These are phyloP conservation scores for Tachysurus vachellii DNA, from an alignment of 2,113 vertebrate genomes.

Conservation along the genomic window DNA sequence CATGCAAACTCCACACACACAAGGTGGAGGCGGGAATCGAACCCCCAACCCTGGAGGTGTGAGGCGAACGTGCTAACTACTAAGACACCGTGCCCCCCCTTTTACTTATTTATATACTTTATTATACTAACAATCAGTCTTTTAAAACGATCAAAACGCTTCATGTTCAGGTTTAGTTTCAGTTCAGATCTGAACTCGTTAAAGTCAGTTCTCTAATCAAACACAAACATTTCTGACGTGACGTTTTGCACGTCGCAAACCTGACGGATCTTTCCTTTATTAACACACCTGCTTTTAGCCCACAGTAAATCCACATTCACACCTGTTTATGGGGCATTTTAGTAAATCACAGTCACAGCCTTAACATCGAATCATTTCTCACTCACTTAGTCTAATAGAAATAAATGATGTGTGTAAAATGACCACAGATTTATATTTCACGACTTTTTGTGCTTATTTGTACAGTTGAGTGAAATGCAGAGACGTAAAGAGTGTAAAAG, in stretches of 20 bases:
- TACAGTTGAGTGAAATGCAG: not conserved
- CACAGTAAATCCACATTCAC: not conserved
- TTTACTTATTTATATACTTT: too few species aligned
- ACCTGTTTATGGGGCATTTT: not conserved
- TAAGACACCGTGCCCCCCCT: too few species aligned
- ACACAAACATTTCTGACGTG: not conserved
- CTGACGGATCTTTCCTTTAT: not conserved
- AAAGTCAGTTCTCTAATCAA: not conserved
- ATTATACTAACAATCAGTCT: too few species aligned
- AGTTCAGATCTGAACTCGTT: not conserved
- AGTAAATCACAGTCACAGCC: not conserved
- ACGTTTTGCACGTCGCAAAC: not conserved
- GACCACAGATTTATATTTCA: not conserved
- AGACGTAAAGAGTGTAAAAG: not conserved
- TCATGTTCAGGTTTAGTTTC: not conserved
- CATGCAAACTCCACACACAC: too few species aligned
- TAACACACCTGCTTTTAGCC: not conserved
- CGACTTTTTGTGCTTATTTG: not conserved
- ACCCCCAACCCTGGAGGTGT: too few species aligned
- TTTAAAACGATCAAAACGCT: too few species aligned
- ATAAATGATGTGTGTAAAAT: not conserved
- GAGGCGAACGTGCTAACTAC: too few species aligned
- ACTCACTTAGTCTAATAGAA: not conserved
- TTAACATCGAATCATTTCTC: not conserved
- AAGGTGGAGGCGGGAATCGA: too few species aligned